phyloP scores from a whole-genome alignment of 2,797 vertebrate species.

The Sphaeramia orbicularis region DNA sequence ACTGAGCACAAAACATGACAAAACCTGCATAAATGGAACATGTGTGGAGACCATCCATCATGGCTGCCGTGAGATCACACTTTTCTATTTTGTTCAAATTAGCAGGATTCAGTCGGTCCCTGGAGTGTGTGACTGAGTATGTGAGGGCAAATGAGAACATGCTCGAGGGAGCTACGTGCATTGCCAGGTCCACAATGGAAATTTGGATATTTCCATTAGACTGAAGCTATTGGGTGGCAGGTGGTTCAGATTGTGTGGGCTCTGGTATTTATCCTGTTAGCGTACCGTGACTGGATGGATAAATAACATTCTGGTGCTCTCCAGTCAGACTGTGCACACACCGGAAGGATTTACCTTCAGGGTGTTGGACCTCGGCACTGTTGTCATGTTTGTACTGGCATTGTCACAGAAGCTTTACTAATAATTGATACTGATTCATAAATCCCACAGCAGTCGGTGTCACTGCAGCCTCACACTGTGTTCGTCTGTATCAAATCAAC shows the following conservation, averaged over 20 bases:
- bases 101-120: slow-evolving; percentile 18
- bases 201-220: slow-evolving; percentile 42
- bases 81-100: slow-evolving; percentile 20
- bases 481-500: not conserved
- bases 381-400: slow-evolving; percentile 35
- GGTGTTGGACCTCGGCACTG: slow-evolving; percentile 21
- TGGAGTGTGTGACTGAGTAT: not conserved
- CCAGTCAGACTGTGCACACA: slow-evolving; percentile 24
- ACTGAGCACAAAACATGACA: not conserved
- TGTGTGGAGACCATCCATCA: not conserved
- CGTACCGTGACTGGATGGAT: slow-evolving; percentile 54
- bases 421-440: slow-evolving; percentile 16
- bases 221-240: slow-evolving; percentile 54
- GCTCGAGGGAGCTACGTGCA: slow-evolving; percentile 17
- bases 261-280: slow-evolving; percentile 68
- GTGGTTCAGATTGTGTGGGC: slow-evolving; percentile 55
- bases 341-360: slow-evolving; percentile 44
- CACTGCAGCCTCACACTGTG: not conserved
- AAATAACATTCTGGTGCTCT: slow-evolving; percentile 47
- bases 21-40: slow-evolving; percentile 10
- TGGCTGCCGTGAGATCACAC: not conserved
- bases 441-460: not conserved
- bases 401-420: slow-evolving; percentile 8
- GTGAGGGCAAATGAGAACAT: slow-evolving; percentile 40
- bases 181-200: slow-evolving; percentile 48